A percentile compares a stretch with the other conserved stretches of the same genome.
These are phyloP conservation scores for Eubasilissa regina DNA, from an alignment of 1,140 invertebrate species.

Conservation along the genomic window DNA sequence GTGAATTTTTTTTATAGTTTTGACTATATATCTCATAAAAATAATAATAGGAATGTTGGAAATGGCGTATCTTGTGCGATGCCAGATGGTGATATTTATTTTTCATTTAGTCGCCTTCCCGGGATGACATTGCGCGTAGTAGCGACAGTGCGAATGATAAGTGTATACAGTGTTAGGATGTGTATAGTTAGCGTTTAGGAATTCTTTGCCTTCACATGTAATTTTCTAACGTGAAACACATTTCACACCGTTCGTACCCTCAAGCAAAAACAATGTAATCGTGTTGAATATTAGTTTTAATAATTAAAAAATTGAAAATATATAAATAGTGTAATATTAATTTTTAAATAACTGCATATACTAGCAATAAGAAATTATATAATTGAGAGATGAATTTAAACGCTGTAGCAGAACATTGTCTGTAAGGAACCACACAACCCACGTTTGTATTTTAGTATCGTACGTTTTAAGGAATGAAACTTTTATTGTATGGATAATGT, in stretches of 20 bases:
- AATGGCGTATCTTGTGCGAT: too few relatives aligned
- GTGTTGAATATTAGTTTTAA: slow-evolving; percentile 28
- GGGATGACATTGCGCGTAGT: background rate
- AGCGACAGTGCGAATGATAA: background rate
- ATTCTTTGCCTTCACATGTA: slow-evolving; percentile 18
- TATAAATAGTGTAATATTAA: slow-evolving; percentile 46
- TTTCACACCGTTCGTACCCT: slow-evolving; percentile 16
- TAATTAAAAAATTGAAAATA: slow-evolving; percentile 40
- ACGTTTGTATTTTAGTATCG: slow-evolving; percentile 60
- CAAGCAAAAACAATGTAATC: slow-evolving; percentile 23
- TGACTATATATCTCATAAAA: too few relatives aligned
- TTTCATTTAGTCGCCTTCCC: background rate
- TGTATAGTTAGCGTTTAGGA: background rate
- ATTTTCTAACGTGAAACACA: slow-evolving; percentile 20
- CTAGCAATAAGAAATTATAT: slow-evolving; percentile 54
- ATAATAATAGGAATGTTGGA: too few relatives aligned
- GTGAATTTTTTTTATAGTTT: too few relatives aligned
- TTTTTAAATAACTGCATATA: slow-evolving; percentile 44
- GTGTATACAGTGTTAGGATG: background rate
- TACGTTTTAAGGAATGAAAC: slow-evolving; percentile 20
- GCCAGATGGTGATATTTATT: too few relatives aligned
- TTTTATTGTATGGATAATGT: slow-evolving; percentile 37
- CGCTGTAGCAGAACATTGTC: slow-evolving; percentile 54
- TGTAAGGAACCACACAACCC: slow-evolving; percentile 52
- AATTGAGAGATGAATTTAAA: slow-evolving; percentile 53